phyloP scores from a whole-genome alignment of 2,113 vertebrate species.

The Heteronetta atricapilla region DNA sequence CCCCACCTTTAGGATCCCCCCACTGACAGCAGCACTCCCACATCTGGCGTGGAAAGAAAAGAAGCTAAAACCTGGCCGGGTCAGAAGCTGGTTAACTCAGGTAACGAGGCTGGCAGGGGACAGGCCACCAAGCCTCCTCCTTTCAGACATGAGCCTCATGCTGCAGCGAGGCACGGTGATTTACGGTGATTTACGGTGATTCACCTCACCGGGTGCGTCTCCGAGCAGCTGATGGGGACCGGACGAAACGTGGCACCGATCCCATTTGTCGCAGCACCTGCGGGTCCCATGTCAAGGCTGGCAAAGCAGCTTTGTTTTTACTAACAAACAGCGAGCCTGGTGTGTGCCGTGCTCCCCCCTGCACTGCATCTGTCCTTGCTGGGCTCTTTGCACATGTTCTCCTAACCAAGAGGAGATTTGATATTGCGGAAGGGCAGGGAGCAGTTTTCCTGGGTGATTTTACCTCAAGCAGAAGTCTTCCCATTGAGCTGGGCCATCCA shows the following conservation, averaged over 20 bases:
- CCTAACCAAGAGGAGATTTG: neutral
- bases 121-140: neutral
- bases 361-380: neutral
- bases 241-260: neutral
- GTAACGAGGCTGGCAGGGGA: neutral
- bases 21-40: too few species aligned
- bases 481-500: neutral
- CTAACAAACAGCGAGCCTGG: neutral
- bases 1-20: too few species aligned
- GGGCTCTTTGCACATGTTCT: neutral
- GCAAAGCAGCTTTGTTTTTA: too few species aligned
- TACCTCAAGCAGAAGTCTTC: accelerated
- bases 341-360: accelerated
- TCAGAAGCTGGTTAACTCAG: accelerated
- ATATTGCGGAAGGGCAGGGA: neutral
- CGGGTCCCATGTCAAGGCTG: neutral
- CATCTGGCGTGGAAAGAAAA: too few species aligned
- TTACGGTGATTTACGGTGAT: too few species aligned
- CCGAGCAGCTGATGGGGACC: neutral
- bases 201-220: accelerated
- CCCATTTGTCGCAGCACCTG: neutral
- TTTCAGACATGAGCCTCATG: neutral
- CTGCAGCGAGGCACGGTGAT: accelerated
- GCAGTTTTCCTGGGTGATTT: neutral
- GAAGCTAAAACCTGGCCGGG: neutral